These are phyloP conservation scores for Syngnathus rostellatus DNA, from an alignment of 2,797 vertebrate genomes.

Conservation along the genomic window DNA sequence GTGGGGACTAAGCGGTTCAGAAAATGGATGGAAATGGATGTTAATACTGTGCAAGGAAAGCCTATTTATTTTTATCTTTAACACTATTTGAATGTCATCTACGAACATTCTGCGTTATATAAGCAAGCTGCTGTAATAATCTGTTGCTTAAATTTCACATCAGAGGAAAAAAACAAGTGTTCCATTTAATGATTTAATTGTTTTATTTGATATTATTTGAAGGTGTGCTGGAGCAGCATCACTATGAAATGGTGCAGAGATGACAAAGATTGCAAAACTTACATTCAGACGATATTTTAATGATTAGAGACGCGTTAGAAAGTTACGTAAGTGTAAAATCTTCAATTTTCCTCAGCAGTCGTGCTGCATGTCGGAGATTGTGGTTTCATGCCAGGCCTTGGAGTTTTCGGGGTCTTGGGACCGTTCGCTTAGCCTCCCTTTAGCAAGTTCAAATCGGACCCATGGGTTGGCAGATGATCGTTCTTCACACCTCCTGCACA, in stretches of 20 bases:
- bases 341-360: not conserved
- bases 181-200: no score
- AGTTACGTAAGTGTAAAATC: not conserved
- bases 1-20: no score
- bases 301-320: no score
- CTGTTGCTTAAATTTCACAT: not conserved
- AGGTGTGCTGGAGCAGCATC: no score
- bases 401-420: slow-evolving; percentile 60
- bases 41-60: no score
- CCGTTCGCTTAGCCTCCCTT: slow-evolving; percentile 50
- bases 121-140: not conserved
- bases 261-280: no score
- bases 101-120: not conserved
- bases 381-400: slow-evolving; percentile 54
- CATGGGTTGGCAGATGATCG: slow-evolving; percentile 50
- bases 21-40: no score
- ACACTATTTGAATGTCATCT: not conserved
- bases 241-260: no score
- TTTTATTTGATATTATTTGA: no score
- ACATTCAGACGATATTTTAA: no score
- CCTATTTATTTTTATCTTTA: not conserved
- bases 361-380: not conserved
- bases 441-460: slow-evolving; percentile 51
- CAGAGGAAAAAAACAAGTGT: not conserved
- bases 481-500: slow-evolving; percentile 20